These are phyloP conservation scores for Amphipyra tragopoginis DNA, from an alignment of 2,888 invertebrate species.

Conservation along the genomic window DNA sequence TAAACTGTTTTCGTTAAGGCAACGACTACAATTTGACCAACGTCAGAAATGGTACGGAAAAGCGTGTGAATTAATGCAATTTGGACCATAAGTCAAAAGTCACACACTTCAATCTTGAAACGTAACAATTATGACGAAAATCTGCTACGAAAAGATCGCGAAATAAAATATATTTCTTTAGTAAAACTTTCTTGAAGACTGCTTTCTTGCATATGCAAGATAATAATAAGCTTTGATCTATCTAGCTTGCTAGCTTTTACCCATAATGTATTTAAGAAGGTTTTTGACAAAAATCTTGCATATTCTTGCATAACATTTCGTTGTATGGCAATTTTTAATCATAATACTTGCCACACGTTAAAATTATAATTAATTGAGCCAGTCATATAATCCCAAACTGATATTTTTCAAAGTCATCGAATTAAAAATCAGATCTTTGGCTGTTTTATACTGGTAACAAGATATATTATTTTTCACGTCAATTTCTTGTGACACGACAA, in stretches of 20 bases:
- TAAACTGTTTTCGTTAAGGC: too few species aligned
- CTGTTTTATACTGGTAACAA: constrained; percentile 48
- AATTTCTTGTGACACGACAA: constrained; percentile 32
- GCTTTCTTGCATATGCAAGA: constrained; percentile 9
- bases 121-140: too few species aligned
- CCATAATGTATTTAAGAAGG: too few species aligned
- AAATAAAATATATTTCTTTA: too few species aligned
- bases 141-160: too few species aligned
- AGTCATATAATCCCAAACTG: constrained; percentile 10
- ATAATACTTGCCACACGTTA: background rate
- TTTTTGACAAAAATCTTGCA: background rate
- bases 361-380: constrained; percentile 45
- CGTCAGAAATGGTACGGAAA: background rate
- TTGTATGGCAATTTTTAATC: background rate
- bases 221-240: too few species aligned
- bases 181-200: too few species aligned
- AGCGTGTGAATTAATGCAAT: background rate
- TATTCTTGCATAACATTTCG: constrained; percentile 9
- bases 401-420: constrained; percentile 11
- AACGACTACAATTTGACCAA: too few species aligned
- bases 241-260: too few species aligned
- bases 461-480: constrained; percentile 24
- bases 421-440: constrained; percentile 54
- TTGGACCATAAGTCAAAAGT: too few species aligned
- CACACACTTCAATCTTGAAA: too few species aligned